Evolutionary conservation across 1,140 invertebrate genomes (phyloP), one percentile per base, ranked within the genome.

Genomic region (Pectinophora gossypiella): DNA sequence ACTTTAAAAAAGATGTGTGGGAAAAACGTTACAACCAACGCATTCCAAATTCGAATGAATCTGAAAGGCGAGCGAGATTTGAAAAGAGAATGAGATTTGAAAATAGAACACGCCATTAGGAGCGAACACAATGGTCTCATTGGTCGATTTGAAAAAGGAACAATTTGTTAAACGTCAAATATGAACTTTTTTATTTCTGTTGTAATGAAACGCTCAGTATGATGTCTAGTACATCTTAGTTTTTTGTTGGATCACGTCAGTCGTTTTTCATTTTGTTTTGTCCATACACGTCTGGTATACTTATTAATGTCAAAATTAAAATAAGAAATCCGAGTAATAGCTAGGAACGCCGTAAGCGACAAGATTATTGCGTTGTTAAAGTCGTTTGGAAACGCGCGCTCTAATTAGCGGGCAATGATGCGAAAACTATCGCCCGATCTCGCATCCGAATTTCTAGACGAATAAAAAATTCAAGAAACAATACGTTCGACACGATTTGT

Each of bases 81-180:
- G 79, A 79, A 85, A 87, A 85, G 84, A 87, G 84, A 87, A 87
- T 82, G 75, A 86, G 78, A 86, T 87, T 87, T 81, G 75, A 84
- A 85, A 87, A 87, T 84, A 84, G 84, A 87, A 81, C 79, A 74
- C 75, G 76, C 81, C 78, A 85, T 87, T 85, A 87, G 76, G 78
- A 82, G 66, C 56, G 76, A 81, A 79, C 75, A 85, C 81, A 85
- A 87, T 84, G 59, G 81, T 79, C 77, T 84, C 84, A 84, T 87
- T 87, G 84, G 84, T 85, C 66, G 79, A 87, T 87, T 85, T 87
- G 76, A 87, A 87, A 87, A 87, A 85, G 84, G 81, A 87, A 84
- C 84, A 83, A 87, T 87, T 87, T 87, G 84, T 87, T 87, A 87
- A 87, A 87, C 84, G 84, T 87, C 84, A 87, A 87, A 87, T 85